These are phyloP conservation scores for Calliphora vicina DNA, from an alignment of 1,140 invertebrate genomes.

Conservation along the genomic window DNA sequence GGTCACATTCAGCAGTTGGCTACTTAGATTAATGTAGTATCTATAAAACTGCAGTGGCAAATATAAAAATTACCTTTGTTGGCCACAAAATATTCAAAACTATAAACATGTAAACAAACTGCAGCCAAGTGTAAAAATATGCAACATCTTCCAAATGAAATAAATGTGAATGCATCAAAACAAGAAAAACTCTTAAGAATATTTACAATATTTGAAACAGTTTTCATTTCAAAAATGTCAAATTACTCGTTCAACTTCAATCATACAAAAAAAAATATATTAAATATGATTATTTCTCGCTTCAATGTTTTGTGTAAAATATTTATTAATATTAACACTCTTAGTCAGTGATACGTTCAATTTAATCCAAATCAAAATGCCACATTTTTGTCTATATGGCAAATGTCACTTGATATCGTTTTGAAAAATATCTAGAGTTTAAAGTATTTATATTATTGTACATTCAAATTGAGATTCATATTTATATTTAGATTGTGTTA, in stretches of 20 bases:
- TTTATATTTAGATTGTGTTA: background rate
- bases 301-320: too few species aligned
- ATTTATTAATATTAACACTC: too few species aligned
- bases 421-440: background rate
- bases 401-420: background rate
- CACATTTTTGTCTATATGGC: background rate
- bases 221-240: constrained; percentile 28
- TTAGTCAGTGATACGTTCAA: background rate
- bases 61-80: background rate
- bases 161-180: background rate
- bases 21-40: background rate
- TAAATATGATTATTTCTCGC: background rate
- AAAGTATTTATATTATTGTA: background rate
- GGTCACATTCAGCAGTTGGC: too few species aligned
- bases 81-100: constrained; percentile 3
- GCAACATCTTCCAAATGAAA: background rate
- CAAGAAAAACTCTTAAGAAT: background rate
- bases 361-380: background rate
- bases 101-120: constrained; percentile 23
- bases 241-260: constrained; percentile 14
- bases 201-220: background rate
- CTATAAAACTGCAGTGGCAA: constrained; percentile 8
- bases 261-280: background rate
- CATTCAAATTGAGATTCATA: background rate
- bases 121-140: constrained; percentile 20